Evolutionary conservation across 2,888 invertebrate genomes (phyloP), one percentile per base, ranked within the genome.

Genomic region (Atethmia centrago): DNA sequence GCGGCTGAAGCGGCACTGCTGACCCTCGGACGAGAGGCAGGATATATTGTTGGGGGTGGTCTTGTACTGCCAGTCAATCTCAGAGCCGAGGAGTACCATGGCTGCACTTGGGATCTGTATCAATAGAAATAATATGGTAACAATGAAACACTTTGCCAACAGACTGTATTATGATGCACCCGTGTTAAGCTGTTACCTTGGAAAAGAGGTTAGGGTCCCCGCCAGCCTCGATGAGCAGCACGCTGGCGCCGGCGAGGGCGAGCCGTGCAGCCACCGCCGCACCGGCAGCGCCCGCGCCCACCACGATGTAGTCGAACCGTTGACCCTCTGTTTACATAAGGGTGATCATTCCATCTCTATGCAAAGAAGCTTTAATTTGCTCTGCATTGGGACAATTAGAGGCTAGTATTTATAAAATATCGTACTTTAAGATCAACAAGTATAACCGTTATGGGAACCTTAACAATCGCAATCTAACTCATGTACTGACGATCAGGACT

Each of bases 271-370:
- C 94, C 79, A 71, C 90, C 71, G 89, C 92, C 40, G 89, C 69
- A 2, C 95, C 95, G 0, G 88, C 94, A 0, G 92, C 93, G 28
- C 96, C 96, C n/a, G 93, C 95, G 16, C 97, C 96, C 61, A 96
- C 94, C 68, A 97, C 94, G 45, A 97, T 93, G 89, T 96, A 97
- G 78, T 97, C 96, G 83, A 95, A 97, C 78, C 78, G 68, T 7
- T 87, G 89, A 9, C 90, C 90, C 71, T 93, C 94, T 94, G 80
- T 8, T 70, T 31, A 49, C 0, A 58, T 16, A 56, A 5, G 5
- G 9, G 9, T 31, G 0, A 53, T 36, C 14, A 63, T 16, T 63
- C 9, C 14, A 40, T 59, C 9, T 40, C 25, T 25, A 40, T 40
- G 5, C 19, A 19, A 61, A 40, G 16, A 36, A 14, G 16, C n/a